Conservation (phyloP, 2,113 vertebrate species). For the Stigmatopora nigra region DNA sequence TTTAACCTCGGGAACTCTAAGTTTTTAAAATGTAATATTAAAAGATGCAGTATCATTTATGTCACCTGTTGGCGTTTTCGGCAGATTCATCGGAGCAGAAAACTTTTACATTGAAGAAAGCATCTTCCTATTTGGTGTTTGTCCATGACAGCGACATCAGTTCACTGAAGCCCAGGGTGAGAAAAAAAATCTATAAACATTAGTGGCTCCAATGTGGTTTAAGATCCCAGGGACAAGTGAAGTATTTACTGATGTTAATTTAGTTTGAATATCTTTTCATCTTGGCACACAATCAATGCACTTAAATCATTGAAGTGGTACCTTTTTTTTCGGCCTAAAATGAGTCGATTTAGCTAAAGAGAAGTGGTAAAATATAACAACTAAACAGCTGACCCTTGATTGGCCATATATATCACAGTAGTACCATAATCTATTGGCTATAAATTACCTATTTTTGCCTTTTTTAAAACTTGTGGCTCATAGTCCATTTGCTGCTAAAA, state of each 20-base stretch:
- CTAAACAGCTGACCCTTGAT: not conserved
- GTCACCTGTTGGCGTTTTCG: conserved; percentile 8
- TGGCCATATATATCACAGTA: not conserved
- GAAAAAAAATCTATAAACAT: conserved; percentile 17
- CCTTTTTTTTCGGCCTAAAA: not conserved
- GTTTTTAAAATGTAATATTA: conserved; percentile 1
- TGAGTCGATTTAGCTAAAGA: not conserved
- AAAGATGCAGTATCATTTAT: not conserved
- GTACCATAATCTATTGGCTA: too few relatives aligned
- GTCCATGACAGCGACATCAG: conserved; percentile 22
- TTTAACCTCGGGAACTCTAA: not conserved
- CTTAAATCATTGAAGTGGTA: not conserved
- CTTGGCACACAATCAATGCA: not conserved
- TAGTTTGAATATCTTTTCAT: not conserved
- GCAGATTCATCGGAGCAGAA: not conserved
- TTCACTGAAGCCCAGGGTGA: conserved; percentile 19
- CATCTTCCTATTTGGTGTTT: conserved; percentile 19
- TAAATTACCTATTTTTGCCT: too few relatives aligned
- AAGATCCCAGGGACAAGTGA: conserved; percentile 18
- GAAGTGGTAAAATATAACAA: not conserved
- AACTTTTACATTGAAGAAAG: conserved; percentile 13
- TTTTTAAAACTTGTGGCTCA: too few relatives aligned
- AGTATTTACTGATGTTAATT: conserved; percentile 18
- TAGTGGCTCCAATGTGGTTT: conserved; percentile 8
- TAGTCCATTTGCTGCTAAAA: too few relatives aligned